phyloP scores from a whole-genome alignment of 2,888 invertebrate species.

The Drosophila demipolita region DNA sequence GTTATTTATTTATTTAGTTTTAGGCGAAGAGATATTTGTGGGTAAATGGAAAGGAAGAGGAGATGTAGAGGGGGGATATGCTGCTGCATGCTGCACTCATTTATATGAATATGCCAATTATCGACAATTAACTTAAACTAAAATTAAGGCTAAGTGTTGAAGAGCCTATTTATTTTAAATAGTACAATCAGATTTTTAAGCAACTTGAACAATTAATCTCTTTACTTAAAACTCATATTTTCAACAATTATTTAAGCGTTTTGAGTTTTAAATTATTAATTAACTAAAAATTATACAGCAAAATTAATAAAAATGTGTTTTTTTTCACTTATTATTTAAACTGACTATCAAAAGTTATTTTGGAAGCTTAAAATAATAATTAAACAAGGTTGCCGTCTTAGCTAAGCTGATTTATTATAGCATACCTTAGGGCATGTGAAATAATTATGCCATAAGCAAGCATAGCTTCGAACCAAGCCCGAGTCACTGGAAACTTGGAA shows the following conservation, averaged over 20 bases:
- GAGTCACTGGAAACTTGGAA: conserved; percentile 23
- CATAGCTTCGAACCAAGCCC: neutral
- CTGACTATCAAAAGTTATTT: too few species aligned
- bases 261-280: too few species aligned
- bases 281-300: too few species aligned
- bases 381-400: too few species aligned
- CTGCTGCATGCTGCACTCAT: conserved; percentile 26
- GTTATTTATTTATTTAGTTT: conserved; percentile 55
- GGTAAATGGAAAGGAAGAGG: neutral
- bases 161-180: neutral
- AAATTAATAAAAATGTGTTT: too few species aligned
- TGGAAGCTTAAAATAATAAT: neutral
- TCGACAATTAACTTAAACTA: neutral
- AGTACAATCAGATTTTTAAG: neutral
- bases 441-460: neutral
- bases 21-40: neutral
- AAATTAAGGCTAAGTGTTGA: neutral
- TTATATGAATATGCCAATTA: neutral
- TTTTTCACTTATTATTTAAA: too few species aligned
- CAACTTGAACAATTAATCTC: too few species aligned
- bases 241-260: too few species aligned
- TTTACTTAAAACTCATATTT: too few species aligned
- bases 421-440: neutral
- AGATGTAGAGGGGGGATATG: neutral
- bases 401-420: neutral